A percentile compares a stretch with the other conserved stretches of the same genome.
These are phyloP conservation scores for Ryuthela nishihirai DNA, from an alignment of 2,888 invertebrate genomes.

Conservation along the genomic window DNA sequence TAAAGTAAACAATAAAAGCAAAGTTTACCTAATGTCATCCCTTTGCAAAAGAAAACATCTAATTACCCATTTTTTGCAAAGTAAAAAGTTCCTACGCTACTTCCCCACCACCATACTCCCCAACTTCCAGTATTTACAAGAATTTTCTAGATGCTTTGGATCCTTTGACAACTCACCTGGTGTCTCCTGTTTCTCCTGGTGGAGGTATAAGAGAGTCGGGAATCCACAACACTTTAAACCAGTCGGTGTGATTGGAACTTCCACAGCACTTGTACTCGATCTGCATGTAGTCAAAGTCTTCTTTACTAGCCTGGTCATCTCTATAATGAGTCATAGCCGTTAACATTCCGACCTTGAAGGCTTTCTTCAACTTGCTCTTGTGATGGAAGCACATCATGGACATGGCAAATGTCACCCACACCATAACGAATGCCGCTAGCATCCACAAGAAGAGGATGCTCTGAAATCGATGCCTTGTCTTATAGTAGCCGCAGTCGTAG, in stretches of 20 bases:
- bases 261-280: conserved; percentile 1
- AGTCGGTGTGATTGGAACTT: neutral
- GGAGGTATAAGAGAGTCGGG: neutral
- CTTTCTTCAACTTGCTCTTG: neutral
- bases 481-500: neutral
- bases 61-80: too few relatives aligned
- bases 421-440: neutral
- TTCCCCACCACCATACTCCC: too few relatives aligned
- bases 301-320: neutral
- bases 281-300: neutral
- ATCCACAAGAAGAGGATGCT: neutral
- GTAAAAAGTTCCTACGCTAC: too few relatives aligned
- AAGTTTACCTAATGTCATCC: too few relatives aligned
- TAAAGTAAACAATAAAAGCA: too few relatives aligned
- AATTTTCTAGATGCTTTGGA: too few relatives aligned
- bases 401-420: neutral
- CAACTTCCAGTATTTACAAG: too few relatives aligned
- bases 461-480: neutral
- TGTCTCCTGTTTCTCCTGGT: too few relatives aligned
- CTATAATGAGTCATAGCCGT: neutral
- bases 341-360: neutral
- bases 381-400: neutral
- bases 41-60: too few relatives aligned
- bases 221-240: conserved; percentile 1
- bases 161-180: too few relatives aligned